Evolutionary conservation across 2,888 invertebrate genomes (phyloP).

Genomic region (Netelia virgata): DNA sequence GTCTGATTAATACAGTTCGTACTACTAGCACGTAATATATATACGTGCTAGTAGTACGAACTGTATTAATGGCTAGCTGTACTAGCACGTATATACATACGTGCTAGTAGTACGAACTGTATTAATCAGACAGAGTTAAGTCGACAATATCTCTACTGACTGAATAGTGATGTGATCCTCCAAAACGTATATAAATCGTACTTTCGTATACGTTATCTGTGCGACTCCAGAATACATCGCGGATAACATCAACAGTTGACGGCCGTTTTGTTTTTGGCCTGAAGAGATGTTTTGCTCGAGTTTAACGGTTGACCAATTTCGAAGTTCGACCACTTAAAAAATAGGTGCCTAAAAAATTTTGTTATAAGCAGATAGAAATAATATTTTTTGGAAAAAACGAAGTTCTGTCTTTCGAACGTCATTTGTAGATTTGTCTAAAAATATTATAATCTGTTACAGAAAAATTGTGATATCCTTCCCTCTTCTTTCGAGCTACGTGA

Average conservation of each 20-base stretch:
- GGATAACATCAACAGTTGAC: conserved; percentile 23
- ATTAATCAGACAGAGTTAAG: conserved; percentile 31
- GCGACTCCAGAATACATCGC: conserved; percentile 23
- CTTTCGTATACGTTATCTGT: background rate
- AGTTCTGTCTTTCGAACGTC: background rate
- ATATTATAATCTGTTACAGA: background rate
- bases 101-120: conserved; percentile 6
- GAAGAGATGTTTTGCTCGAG: conserved; percentile 8
- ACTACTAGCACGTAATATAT: no score
- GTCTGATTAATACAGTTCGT: conserved; percentile 26
- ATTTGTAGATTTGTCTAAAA: background rate
- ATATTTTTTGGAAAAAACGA: no score
- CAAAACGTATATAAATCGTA: background rate
- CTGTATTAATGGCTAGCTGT: conserved; percentile 23
- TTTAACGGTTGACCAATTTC: background rate
- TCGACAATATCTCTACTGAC: conserved; percentile 24
- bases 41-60: background rate
- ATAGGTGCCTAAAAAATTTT: no score
- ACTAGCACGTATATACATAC: no score
- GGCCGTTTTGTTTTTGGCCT: conserved; percentile 29
- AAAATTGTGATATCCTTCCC: background rate
- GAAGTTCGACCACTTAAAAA: no score
- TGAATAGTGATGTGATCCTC: conserved; percentile 9
- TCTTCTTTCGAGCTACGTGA: conserved; percentile 23
- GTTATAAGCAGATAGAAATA: no score